These are phyloP conservation scores for Pachypanchax playfairii DNA, from an alignment of 2,113 vertebrate species.

Conservation along the genomic window DNA sequence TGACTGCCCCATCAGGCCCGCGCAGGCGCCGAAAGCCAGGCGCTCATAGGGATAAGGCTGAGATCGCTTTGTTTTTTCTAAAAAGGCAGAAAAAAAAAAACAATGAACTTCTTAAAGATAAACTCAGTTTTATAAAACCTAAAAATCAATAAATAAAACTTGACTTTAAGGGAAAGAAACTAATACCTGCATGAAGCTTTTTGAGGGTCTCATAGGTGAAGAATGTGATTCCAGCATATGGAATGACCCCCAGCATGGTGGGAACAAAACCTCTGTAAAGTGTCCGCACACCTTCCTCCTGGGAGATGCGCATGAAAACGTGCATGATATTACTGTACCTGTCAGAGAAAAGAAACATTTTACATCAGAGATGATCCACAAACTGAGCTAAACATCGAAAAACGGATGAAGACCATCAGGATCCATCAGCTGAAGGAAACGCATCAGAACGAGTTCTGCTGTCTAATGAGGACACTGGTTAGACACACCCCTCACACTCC, in stretches of 20 bases:
- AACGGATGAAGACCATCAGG: no score
- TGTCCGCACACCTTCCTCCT: slow-evolving; percentile 90
- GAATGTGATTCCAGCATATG: slow-evolving; percentile 95
- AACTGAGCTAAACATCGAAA: no score
- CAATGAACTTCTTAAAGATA: background rate
- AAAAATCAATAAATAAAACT: background rate
- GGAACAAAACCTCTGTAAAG: slow-evolving; percentile 92
- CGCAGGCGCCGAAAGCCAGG: slow-evolving; percentile 91
- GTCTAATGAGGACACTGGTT: no score
- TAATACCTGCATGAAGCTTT: slow-evolving; percentile 89
- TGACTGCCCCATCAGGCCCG: slow-evolving; percentile 92
- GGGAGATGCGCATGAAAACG: slow-evolving; percentile 92
- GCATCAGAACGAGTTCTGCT: no score
- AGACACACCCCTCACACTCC: no score
- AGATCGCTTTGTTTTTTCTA: slow-evolving; percentile 84
- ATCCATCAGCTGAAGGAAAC: no score
- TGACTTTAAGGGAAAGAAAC: background rate
- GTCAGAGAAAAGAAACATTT: slow-evolving; percentile 6
- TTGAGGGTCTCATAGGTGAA: slow-evolving; percentile 96
- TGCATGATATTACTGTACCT: slow-evolving; percentile 98
- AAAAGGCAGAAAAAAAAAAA: background rate
- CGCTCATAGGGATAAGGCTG: slow-evolving; percentile 90
- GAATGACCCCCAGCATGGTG: slow-evolving; percentile 93
- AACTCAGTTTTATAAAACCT: no score
- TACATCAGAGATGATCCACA: background rate